Conservation (phyloP, 2,888 invertebrate genomes). For the Lottia gigantea region DNA sequence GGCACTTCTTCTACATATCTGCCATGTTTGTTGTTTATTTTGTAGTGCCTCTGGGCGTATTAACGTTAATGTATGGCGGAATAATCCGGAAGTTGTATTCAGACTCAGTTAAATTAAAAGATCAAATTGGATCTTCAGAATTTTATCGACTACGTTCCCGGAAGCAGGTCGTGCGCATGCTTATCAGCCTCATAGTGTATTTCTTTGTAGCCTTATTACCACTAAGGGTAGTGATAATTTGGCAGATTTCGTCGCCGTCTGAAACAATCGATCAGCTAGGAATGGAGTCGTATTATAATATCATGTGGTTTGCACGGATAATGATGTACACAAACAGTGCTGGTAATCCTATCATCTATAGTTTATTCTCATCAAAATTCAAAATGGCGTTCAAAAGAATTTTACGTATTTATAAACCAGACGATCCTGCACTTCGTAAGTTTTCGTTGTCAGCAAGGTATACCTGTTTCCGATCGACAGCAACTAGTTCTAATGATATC, state of each 20-base stretch:
- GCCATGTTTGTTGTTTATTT: slow-evolving; percentile 36
- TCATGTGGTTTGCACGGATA: slow-evolving; percentile 83
- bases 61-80: slow-evolving; percentile 37
- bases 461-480: slow-evolving; percentile 63
- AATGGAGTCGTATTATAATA: slow-evolving; percentile 83
- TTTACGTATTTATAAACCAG: slow-evolving; percentile 14
- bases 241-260: slow-evolving; percentile 83
- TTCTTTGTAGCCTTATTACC: slow-evolving; percentile 91
- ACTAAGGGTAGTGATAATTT: slow-evolving; percentile 85
- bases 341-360: slow-evolving; percentile 90
- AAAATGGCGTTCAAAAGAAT: slow-evolving; percentile 70
- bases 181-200: slow-evolving; percentile 71
- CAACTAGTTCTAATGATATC: not conserved
- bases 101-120: slow-evolving; percentile 24
- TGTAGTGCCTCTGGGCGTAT: slow-evolving; percentile 37
- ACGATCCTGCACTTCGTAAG: not conserved
- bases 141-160: slow-evolving; percentile 28
- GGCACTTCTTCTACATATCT: slow-evolving; percentile 33
- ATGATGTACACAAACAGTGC: slow-evolving; percentile 90
- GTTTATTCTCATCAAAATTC: slow-evolving; percentile 91
- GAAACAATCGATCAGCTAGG: slow-evolving; percentile 78
- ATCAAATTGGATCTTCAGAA: slow-evolving; percentile 12
- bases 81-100: slow-evolving; percentile 36
- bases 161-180: slow-evolving; percentile 51
- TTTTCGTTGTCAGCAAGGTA: slow-evolving; percentile 2